Base-by-base conservation (phyloP, 1,140 invertebrate species). In the Drosophila biarmipes region DNA sequence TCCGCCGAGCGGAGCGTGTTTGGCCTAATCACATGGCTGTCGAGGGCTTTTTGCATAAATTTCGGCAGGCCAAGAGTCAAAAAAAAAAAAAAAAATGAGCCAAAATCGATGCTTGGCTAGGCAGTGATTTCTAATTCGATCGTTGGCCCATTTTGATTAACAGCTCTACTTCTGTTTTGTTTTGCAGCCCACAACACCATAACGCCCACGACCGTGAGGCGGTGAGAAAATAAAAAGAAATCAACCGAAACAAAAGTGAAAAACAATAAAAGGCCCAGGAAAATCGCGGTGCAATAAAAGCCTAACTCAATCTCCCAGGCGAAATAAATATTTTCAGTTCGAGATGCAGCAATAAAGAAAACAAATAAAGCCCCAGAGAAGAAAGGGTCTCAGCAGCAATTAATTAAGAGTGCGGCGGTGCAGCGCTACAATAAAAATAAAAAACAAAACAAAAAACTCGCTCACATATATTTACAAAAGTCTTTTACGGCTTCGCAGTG, bases 241-340 rank as follows among this genome's bases (percentile, higher is more conserved):
- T 55, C 31, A 69, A 68, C 17, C 34, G 31, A 55, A 54, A 31
- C 38, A 68, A 87, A 87, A 78, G 78, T 82, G 78, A 82, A 78
- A 87, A 86, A 75, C 64, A 71, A 69, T 74, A 66, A 59, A 59
- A 76, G 78, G 21, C 45, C 38, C 62, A 59, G 56, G 57, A 57
- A 43, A 71, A 64, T 71, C 78, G 45, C 56, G 58, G 74, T 82
- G 74, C 78, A 82, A 82, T 82, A 86, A 85, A 76, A 62, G 15
- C 42, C 46, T 38, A 73, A 53, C 51, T 31, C 71, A 76, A 71
- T 10, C 24, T 54, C 59, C 46, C 56, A 56, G 38, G 40, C 59
- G 31, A 63, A 75, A 71, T 51, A 74, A 68, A 72, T 59, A 66
- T 59, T 45, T 72, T 38, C 21, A 40, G 64, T 69, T 72, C 64